Conservation (phyloP, 30 jellyfish, hydroid and myxozoan species). For the Aurelia sp. region DNA sequence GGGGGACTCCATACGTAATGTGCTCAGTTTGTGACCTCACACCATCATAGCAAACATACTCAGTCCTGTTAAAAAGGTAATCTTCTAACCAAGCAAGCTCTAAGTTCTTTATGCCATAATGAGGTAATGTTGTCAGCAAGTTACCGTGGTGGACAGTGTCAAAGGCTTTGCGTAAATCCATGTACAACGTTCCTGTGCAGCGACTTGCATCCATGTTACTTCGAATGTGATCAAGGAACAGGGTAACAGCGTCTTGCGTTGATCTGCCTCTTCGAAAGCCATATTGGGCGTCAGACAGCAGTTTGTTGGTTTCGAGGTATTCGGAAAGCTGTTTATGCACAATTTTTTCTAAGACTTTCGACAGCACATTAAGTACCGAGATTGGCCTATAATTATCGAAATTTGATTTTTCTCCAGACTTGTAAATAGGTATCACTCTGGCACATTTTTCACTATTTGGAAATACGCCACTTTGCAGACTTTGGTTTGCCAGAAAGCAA, state of each 20-base stretch:
- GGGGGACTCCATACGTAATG: no score
- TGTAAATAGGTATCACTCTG: constrained; percentile 14
- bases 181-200: constrained; percentile 49
- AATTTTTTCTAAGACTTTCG: no score
- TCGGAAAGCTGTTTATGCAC: constrained; percentile 37
- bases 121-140: constrained; percentile 49
- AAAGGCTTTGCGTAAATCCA: constrained; percentile 48
- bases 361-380: no score
- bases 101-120: constrained; percentile 57
- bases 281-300: no score
- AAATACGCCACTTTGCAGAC: constrained; percentile 57
- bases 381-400: no score
- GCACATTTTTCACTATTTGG: constrained; percentile 52
- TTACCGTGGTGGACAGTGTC: constrained; percentile 42
- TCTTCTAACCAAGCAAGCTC: constrained; percentile 67
- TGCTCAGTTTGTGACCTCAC: no score
- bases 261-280: no score
- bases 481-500: constrained; percentile 41
- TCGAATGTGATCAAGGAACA: constrained; percentile 41
- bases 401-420: no score
- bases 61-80: constrained; percentile 64
- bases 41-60: constrained; percentile 32
- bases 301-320: constrained; percentile 31
- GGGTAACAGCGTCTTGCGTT: constrained; percentile 55
- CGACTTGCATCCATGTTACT: constrained; percentile 32